phyloP scores from a whole-genome alignment of 2,113 vertebrate genomes.

The Bombycilla garrulus region DNA sequence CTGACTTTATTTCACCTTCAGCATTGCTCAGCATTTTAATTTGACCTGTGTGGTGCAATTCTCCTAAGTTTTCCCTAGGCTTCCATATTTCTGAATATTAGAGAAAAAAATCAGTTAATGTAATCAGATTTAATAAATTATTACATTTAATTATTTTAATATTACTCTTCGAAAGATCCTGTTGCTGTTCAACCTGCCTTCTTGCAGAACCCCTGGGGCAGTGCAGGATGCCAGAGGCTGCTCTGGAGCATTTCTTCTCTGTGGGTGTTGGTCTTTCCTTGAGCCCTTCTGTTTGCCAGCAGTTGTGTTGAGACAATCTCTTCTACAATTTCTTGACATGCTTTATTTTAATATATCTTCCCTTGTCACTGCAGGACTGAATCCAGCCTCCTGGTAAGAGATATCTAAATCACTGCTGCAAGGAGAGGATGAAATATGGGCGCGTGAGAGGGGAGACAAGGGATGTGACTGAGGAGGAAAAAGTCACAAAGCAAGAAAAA shows the following conservation, averaged over 20 bases:
- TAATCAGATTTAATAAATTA: neutral
- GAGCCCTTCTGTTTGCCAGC: neutral
- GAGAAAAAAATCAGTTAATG: neutral
- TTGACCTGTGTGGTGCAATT: neutral
- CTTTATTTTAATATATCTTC: conserved; percentile 42
- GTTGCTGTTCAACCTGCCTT: neutral
- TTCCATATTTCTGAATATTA: neutral
- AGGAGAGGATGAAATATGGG: neutral
- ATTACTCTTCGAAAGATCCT: neutral
- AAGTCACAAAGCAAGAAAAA: neutral
- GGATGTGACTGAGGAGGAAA: neutral
- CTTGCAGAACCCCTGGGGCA: neutral
- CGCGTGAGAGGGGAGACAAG: neutral
- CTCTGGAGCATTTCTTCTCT: neutral
- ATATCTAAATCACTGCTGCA: conserved; percentile 14
- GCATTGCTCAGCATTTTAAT: neutral
- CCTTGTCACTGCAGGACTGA: neutral
- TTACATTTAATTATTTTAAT: neutral
- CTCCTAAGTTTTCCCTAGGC: neutral
- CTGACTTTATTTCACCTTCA: neutral
- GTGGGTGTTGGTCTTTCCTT: neutral
- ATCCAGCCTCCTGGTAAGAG: conserved; percentile 15
- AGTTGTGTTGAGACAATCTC: neutral
- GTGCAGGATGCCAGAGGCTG: neutral
- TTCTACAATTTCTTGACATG: neutral